Percentiles rank a stretch among this genome's conserved stretches.
Evolutionary conservation across 2,797 vertebrate species (phyloP).

Genomic region (Dermochelys coriacea): DNA sequence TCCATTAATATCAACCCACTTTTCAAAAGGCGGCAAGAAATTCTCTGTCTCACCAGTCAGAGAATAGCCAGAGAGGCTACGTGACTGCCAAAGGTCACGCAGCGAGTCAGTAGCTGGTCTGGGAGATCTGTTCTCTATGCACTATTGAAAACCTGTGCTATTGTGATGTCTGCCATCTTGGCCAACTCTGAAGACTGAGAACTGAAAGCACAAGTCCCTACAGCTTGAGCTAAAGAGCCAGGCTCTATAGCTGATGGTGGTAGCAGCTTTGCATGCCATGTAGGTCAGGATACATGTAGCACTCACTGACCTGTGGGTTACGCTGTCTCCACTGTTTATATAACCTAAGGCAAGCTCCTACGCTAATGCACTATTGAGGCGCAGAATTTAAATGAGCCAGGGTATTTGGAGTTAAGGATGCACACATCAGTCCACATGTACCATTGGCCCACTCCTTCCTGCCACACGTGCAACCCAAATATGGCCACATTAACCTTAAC

Average conservation of each 20-base stretch:
- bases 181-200: background rate
- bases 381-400: background rate
- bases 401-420: background rate
- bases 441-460: background rate
- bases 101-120: background rate
- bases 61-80: background rate
- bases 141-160: background rate
- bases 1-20: background rate
- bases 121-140: no score
- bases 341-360: background rate
- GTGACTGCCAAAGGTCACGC: background rate
- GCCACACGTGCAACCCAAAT: accelerated
- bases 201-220: background rate
- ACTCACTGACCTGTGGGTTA: background rate
- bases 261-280: background rate
- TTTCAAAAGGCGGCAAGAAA: background rate
- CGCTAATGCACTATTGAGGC: background rate
- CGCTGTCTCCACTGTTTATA: background rate
- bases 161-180: background rate
- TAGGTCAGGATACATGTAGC: background rate
- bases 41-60: no score
- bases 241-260: background rate
- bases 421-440: background rate
- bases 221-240: background rate
- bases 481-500: background rate